phyloP scores from a whole-genome alignment of 2,888 invertebrate species.

The Cephonodes hylas region DNA sequence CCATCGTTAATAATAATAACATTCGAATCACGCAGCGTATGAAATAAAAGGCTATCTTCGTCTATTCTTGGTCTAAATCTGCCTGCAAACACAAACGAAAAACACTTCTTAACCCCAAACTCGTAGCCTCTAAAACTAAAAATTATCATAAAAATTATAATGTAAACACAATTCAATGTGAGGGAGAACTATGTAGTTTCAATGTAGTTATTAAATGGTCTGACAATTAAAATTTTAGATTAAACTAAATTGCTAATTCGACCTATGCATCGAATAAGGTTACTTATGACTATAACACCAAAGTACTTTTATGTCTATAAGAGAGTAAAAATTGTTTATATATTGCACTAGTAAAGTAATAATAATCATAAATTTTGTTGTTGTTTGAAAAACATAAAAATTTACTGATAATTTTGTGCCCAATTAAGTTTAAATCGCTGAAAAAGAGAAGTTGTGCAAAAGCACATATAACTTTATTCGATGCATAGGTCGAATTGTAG shows the following conservation, averaged over 20 bases:
- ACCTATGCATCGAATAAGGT: no score
- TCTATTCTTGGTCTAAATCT: constrained; percentile 56
- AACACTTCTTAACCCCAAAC: neutral
- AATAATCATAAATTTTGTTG: no score
- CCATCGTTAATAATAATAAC: constrained; percentile 95
- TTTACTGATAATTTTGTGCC: no score
- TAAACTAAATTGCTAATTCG: neutral
- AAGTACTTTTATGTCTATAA: no score
- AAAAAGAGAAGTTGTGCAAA: no score
- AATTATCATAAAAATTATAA: neutral
- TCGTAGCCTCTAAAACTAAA: neutral
- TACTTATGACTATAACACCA: no score
- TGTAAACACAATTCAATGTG: neutral
- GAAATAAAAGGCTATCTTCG: constrained; percentile 91
- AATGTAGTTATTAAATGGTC: neutral
- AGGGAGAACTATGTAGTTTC: neutral
- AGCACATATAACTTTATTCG: no score
- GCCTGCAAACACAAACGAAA: constrained; percentile 53
- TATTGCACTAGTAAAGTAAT: no score
- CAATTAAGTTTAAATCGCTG: no score
- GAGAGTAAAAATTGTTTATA: no score
- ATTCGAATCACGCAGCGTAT: constrained; percentile 95
- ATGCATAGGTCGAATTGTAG: no score
- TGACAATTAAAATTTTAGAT: neutral
- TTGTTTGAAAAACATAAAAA: no score